A percentile compares a stretch with the other conserved stretches of the same genome.
These are phyloP conservation scores for Eclectus roratus DNA, from an alignment of 2,113 vertebrate species.

Conservation along the genomic window DNA sequence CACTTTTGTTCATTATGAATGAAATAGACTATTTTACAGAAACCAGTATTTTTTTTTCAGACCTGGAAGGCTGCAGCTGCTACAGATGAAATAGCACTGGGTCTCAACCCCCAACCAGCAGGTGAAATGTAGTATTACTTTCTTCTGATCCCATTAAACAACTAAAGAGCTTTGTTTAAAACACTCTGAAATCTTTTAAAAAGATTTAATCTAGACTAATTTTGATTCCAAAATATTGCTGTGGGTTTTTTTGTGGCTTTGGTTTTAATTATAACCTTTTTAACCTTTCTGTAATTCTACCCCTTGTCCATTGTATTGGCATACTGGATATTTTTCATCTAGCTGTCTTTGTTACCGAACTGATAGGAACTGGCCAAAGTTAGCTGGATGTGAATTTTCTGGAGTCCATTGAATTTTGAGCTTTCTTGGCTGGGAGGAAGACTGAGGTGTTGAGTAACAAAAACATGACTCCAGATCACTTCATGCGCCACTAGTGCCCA, in stretches of 20 bases:
- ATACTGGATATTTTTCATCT: neutral
- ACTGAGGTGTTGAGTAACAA: neutral
- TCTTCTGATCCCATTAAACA: neutral
- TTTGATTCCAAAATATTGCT: neutral
- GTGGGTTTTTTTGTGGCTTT: neutral
- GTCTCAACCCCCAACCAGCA: neutral
- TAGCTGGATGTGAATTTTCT: neutral
- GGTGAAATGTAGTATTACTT: neutral
- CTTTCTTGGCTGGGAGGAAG: neutral
- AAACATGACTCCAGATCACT: neutral
- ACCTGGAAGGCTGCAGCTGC: neutral
- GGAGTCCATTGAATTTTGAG: neutral
- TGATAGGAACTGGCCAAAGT: neutral
- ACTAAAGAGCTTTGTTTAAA: neutral
- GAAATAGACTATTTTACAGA: neutral
- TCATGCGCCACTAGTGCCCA: neutral
- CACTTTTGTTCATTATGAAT: neutral
- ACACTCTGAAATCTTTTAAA: neutral
- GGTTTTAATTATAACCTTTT: neutral
- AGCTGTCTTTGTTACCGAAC: neutral
- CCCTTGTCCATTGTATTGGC: neutral
- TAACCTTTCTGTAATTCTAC: neutral
- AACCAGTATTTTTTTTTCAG: neutral
- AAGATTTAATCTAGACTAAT: neutral
- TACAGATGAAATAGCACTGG: neutral